Percentiles rank a stretch among this genome's conserved stretches.
phyloP scores from a whole-genome alignment of 2,797 vertebrate species.

The Microchirus variegatus region DNA sequence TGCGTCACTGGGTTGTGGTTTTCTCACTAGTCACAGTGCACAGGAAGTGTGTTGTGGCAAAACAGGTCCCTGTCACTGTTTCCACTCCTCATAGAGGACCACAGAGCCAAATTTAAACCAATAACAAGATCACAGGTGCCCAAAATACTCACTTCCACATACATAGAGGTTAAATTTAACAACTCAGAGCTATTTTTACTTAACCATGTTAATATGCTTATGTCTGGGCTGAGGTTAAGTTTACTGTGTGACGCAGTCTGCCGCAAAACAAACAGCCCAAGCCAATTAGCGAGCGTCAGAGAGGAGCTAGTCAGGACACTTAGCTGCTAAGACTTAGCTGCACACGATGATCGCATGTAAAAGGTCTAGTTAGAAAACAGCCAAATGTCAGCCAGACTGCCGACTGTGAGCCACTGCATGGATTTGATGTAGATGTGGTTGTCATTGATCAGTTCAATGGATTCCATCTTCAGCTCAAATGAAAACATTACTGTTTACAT shows the following conservation, averaged over 20 bases:
- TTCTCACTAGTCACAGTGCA: constrained; percentile 76
- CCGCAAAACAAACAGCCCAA: constrained; percentile 66
- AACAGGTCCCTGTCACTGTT: constrained; percentile 87
- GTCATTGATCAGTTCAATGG: constrained; percentile 25
- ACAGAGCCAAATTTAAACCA: constrained; percentile 83
- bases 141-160: constrained; percentile 82
- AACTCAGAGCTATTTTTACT: constrained; percentile 74
- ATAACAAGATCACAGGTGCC: constrained; percentile 78
- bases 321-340: constrained; percentile 15
- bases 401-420: neutral
- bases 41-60: constrained; percentile 84
- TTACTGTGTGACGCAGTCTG: constrained; percentile 66
- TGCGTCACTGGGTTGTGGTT: constrained; percentile 82
- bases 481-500: neutral
- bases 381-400: constrained; percentile 11
- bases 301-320: constrained; percentile 34
- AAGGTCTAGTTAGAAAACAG: constrained; percentile 29
- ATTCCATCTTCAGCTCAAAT: constrained; percentile 10
- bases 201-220: constrained; percentile 73
- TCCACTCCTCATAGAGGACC: constrained; percentile 81
- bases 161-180: constrained; percentile 72
- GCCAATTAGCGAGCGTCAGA: constrained; percentile 62
- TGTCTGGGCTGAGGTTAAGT: constrained; percentile 71
- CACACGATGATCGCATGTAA: constrained; percentile 34
- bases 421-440: constrained; percentile 17